A percentile compares a stretch with the other conserved stretches of the same genome.
These are phyloP conservation scores for Aphrocallistes beatrix DNA, from an alignment of 37 sponge, comb jelly and placozoan species.

Conservation along the genomic window DNA sequence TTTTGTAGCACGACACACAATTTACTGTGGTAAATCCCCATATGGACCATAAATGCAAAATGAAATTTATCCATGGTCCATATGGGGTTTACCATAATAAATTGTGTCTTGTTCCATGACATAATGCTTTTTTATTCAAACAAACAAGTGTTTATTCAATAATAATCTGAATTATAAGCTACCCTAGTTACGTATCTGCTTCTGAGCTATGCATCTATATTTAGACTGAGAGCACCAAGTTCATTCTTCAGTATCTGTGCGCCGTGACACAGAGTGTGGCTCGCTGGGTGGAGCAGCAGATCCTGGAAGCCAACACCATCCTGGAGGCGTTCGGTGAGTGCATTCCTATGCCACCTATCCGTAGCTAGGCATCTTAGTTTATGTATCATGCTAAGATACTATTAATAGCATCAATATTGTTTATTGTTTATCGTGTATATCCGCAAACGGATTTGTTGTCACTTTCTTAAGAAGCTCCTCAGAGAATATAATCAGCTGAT, in stretches of 20 bases:
- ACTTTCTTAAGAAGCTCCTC: background rate
- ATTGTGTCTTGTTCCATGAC: too few species aligned
- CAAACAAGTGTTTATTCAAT: too few species aligned
- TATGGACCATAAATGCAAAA: too few species aligned
- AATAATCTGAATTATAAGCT: background rate
- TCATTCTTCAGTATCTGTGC: conserved; percentile 88
- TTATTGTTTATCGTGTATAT: background rate
- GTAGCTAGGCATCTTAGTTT: too few species aligned
- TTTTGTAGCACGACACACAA: too few species aligned
- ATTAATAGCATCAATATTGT: too few species aligned
- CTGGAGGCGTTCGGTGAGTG: conserved; percentile 83
- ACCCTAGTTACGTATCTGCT: background rate
- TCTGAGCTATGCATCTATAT: background rate
- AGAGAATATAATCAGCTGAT: background rate
- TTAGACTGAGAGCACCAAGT: conserved; percentile 88
- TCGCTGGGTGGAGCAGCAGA: conserved; percentile 85
- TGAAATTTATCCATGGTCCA: too few species aligned
- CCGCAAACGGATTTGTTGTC: background rate
- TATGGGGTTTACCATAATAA: too few species aligned
- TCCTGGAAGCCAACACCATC: conserved; percentile 82
- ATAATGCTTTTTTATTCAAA: background rate
- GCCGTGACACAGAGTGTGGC: conserved; percentile 65
- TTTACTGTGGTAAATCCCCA: too few species aligned
- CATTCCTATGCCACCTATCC: background rate
- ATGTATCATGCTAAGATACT: too few species aligned